phyloP scores from a whole-genome alignment of 2,888 invertebrate species.

The Drosophila robusta region DNA sequence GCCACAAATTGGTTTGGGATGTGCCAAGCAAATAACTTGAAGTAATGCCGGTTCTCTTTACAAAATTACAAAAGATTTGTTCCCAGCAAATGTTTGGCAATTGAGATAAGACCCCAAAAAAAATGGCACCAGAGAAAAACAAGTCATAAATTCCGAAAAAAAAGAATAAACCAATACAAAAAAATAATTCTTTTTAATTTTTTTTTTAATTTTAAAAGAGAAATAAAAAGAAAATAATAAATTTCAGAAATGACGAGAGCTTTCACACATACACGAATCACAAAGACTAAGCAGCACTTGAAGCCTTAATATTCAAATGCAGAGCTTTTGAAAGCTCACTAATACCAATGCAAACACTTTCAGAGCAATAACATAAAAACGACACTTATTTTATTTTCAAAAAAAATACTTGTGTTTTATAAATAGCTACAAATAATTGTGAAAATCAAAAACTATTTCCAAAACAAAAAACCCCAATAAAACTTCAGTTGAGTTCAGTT shows the following conservation, averaged over 20 bases:
- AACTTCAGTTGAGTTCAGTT: constrained; percentile 27
- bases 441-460: neutral
- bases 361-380: neutral
- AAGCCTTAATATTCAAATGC: neutral
- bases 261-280: neutral
- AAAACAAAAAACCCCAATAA: constrained; percentile 8
- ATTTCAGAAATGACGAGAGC: neutral
- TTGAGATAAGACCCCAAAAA: constrained; percentile 18
- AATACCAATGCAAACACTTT: neutral
- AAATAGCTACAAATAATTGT: neutral
- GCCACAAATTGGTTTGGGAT: constrained; percentile 35
- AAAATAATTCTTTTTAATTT: too few species aligned
- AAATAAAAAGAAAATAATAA: too few species aligned
- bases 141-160: neutral
- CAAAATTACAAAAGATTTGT: constrained; percentile 50
- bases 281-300: neutral
- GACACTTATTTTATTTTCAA: neutral
- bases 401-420: neutral
- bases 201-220: neutral
- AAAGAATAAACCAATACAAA: neutral
- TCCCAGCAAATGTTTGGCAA: constrained; percentile 27
- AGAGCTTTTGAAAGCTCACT: constrained; percentile 4
- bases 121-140: neutral
- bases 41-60: constrained; percentile 27
- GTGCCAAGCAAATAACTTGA: constrained; percentile 39